A percentile compares a stretch with the other conserved stretches of the same genome.
phyloP scores from a whole-genome alignment of 2,113 vertebrate genomes.

The Rhinolophus sinicus region DNA sequence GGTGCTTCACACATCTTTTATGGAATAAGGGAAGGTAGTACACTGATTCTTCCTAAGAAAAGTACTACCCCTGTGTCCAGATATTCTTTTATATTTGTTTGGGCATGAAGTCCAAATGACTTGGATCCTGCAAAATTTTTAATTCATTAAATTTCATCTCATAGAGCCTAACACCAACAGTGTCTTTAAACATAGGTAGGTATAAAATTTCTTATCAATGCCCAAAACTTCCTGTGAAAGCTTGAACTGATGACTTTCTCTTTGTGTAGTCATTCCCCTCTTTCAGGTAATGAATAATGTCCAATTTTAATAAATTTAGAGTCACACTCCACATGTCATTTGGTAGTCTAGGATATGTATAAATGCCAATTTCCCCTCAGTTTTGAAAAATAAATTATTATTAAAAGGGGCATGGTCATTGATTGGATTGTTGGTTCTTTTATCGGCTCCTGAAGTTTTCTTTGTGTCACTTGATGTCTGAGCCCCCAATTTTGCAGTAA shows the following conservation, averaged over 20 bases:
- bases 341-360: background rate
- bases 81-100: background rate
- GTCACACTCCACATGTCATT: background rate
- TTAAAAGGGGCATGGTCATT: background rate
- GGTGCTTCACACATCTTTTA: background rate
- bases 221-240: background rate
- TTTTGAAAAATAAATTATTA: background rate
- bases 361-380: background rate
- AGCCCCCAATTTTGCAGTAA: background rate
- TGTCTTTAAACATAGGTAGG: background rate
- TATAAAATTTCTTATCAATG: background rate
- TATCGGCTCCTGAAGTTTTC: background rate
- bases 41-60: background rate
- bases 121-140: background rate
- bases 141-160: background rate
- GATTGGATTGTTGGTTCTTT: background rate
- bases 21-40: background rate
- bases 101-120: background rate
- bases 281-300: background rate
- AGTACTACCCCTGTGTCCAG: background rate
- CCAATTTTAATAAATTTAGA: background rate
- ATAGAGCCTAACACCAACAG: background rate
- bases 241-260: background rate
- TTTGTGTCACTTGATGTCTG: background rate
- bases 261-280: background rate